Base-by-base conservation (phyloP, 2,113 vertebrate species). In the Hippocampus abdominalis region DNA sequence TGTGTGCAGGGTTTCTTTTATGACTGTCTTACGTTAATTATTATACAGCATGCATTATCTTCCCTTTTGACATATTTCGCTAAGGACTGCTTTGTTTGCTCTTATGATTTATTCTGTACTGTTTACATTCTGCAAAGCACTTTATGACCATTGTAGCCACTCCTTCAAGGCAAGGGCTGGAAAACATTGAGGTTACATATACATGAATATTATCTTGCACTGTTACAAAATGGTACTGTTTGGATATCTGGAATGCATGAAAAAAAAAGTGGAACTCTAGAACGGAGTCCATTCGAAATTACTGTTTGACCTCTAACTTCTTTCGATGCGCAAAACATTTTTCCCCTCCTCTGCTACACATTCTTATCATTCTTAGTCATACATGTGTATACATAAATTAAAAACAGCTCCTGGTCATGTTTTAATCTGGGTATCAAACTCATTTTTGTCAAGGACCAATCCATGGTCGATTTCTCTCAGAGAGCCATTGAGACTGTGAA, bases 71-170 rank as follows among this genome's bases (percentile, higher is more conserved):
- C 57, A 60, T 18, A 60, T 32, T 60, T 60, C 18, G 27, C 27
- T 9, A 8, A 13, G 56, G 25, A 3, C 21, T 54, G 27, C 18
- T 59, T 59, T 15, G 16, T 59, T 59, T 59, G 27, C 57, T 59
- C 27, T 32, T 32, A 32, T 60, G 27, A 32, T 18, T 60, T 57
- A 57, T 56, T 27, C 21, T 25, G 13, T 27, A 60, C 57, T 29
- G 27, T 60, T 60, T 29, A 32, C 57, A 60, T 60, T 60, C 57
- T 32, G 57, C 25, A 20, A 60, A 60, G 57, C 57, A 32, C 54
- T 57, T 57, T 57, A 25, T 57, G 25, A 23, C 23, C 54, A 57
- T 18, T 60, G 15, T 3, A 32, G 27, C 57, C 57, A 60, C 57
- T 60, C 57, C 57, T 60, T 32, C 11, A 32, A 60, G 27, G 57